Conservation (phyloP, 2,888 invertebrate genomes). For the Onchidella celtica region DNA sequence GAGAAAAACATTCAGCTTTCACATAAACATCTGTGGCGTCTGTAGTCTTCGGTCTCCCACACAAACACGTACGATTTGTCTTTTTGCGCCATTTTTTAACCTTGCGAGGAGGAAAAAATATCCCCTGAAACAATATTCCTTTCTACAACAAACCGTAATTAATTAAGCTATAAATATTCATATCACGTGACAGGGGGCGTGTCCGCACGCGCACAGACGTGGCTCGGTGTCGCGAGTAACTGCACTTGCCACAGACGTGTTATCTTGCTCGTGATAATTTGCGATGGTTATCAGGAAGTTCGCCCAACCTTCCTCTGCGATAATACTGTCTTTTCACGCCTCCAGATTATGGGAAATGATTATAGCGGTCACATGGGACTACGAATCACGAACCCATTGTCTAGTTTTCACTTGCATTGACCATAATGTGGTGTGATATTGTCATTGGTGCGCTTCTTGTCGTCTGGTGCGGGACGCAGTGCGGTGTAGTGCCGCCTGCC, state of each 20-base stretch:
- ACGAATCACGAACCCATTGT: too few species aligned
- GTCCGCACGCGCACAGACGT: slow-evolving; percentile 30
- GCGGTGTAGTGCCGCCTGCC: too few species aligned
- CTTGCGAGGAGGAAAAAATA: too few species aligned
- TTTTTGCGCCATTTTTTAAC: too few species aligned
- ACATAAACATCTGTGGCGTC: too few species aligned
- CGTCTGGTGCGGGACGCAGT: not conserved
- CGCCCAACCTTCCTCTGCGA: slow-evolving; percentile 1
- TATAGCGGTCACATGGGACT: too few species aligned
- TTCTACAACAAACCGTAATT: not conserved
- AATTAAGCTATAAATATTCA: slow-evolving; percentile 42
- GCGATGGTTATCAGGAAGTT: slow-evolving; percentile 31
- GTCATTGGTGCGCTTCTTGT: too few species aligned
- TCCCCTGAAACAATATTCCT: not conserved
- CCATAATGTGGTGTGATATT: not conserved
- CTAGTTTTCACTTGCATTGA: too few species aligned
- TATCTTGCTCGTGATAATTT: slow-evolving; percentile 33
- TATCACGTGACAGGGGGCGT: slow-evolving; percentile 37
- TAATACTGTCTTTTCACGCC: slow-evolving; percentile 1
- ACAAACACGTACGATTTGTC: too few species aligned
- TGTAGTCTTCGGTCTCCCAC: too few species aligned
- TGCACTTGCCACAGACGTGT: slow-evolving; percentile 28
- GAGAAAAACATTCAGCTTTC: too few species aligned
- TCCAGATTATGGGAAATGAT: not conserved
- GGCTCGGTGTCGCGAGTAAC: slow-evolving; percentile 11